Evolutionary conservation across 2,113 vertebrate genomes (phyloP).

Genomic region (Morone saxatilis): DNA sequence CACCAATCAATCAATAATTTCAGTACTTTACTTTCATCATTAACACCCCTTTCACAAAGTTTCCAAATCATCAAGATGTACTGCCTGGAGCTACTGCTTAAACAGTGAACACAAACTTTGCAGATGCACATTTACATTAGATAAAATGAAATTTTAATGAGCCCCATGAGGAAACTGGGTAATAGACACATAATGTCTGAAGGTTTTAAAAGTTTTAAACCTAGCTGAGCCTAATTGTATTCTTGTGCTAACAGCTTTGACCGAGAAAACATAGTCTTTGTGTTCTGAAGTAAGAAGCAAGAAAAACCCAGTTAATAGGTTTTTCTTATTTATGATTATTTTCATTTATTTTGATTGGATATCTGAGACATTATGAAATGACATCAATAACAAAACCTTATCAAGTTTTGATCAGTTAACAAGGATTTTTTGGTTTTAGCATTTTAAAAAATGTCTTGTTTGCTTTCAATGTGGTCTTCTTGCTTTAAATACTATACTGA

Average conservation of each 20-base stretch:
- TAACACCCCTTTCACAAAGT: conserved; percentile 6
- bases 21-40: background rate
- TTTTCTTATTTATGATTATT: background rate
- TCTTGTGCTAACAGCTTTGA: conserved; percentile 3
- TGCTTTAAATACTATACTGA: background rate
- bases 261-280: background rate
- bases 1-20: background rate
- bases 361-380: background rate
- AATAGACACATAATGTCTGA: conserved; percentile 19
- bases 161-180: conserved; percentile 27
- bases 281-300: background rate
- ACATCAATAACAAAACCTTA: background rate
- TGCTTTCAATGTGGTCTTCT: background rate
- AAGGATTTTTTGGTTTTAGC: background rate
- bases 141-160: conserved; percentile 34
- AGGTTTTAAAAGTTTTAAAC: conserved; percentile 29
- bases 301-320: background rate
- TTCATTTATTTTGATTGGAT: background rate
- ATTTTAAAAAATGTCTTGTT: background rate
- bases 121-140: conserved; percentile 39
- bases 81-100: conserved; percentile 17
- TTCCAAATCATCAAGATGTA: conserved; percentile 4
- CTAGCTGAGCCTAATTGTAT: conserved; percentile 14
- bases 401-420: background rate
- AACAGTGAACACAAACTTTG: conserved; percentile 26